Evolutionary conservation across 2,113 vertebrate species (phyloP), one percentile per base, ranked within the genome.

Genomic region (Serinus canaria): DNA sequence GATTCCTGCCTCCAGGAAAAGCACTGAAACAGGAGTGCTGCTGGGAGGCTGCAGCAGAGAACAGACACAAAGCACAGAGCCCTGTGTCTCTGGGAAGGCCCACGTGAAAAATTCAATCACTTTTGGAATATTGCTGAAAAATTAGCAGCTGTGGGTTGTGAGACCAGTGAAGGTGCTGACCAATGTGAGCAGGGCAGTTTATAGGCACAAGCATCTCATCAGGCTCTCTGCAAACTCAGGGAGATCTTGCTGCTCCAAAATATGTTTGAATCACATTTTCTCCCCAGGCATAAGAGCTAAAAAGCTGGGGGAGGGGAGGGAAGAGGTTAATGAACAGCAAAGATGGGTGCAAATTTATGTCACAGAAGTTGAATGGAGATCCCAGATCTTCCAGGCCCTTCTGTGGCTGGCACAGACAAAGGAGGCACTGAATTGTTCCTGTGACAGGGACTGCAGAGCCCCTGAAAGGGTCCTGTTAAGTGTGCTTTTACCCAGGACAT

Each of bases 401-500:
- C 79, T 90, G 64, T 88, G 75, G 44, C 68, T 94, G 88, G 76
- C 56, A 80, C 80, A 85, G 56, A 78, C 35, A 79, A 82, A 94
- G 80, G 82, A 90, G 74, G 74, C 50, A 47, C 87, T 74, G 66
- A 89, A 83, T 74, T 92, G 77, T 83, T 94, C 78, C 59, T 92
- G 89, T 2, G 41, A 63, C 56, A 83, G 76, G 85, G 78, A 53
- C 63, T 59, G 73, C 69, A 59, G 27, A 84, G 60, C 53, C 89
- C 5, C 0, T 93, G 85, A 87, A 96, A 95, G 81, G 44, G 66
- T 56, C 93, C 88, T 67, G 25, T 84, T 93, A 92, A 96, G 21
- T 83, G 53, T 89, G 82, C 84, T 97, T 83, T 92, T 90, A 93
- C 44, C 87, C 85, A 89, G 89, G 68, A 92, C 20, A 18, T 81